phyloP scores from a whole-genome alignment of 2,113 vertebrate species.

The Serinus canaria region DNA sequence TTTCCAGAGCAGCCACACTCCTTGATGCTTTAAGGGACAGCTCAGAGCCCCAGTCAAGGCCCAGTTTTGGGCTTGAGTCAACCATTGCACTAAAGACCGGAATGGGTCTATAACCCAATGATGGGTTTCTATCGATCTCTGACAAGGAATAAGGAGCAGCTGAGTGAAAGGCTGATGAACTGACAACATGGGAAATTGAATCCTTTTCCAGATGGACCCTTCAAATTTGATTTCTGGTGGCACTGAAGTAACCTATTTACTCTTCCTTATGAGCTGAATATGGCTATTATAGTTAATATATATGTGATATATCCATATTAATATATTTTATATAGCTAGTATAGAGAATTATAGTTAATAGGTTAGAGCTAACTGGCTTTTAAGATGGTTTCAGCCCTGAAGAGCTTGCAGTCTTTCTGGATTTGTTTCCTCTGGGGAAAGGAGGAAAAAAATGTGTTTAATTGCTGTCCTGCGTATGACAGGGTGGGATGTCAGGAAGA shows the following conservation, averaged over 20 bases:
- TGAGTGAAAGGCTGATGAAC: not conserved
- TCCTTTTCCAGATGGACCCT: not conserved
- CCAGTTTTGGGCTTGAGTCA: not conserved
- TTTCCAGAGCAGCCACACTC: not conserved
- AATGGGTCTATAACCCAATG: not conserved
- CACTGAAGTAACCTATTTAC: not conserved
- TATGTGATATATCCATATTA: not conserved
- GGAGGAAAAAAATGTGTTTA: not conserved
- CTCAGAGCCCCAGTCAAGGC: not conserved
- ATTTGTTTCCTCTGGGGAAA: not conserved
- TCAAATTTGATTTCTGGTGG: not conserved
- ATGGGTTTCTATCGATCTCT: not conserved
- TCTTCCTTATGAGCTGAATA: not conserved
- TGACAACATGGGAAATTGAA: not conserved
- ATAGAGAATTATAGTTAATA: not conserved
- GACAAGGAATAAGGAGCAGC: not conserved
- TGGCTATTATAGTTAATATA: not conserved
- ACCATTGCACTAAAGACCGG: fast-evolving
- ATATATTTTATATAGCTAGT: not conserved
- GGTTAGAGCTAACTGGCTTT: not conserved
- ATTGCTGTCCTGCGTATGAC: not conserved
- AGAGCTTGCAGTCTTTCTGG: not conserved
- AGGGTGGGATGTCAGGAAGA: fast-evolving
- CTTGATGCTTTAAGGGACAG: not conserved
- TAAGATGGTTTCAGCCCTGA: not conserved